Base-by-base conservation (phyloP, 2,113 vertebrate genomes). In the Apteryx owenii region DNA sequence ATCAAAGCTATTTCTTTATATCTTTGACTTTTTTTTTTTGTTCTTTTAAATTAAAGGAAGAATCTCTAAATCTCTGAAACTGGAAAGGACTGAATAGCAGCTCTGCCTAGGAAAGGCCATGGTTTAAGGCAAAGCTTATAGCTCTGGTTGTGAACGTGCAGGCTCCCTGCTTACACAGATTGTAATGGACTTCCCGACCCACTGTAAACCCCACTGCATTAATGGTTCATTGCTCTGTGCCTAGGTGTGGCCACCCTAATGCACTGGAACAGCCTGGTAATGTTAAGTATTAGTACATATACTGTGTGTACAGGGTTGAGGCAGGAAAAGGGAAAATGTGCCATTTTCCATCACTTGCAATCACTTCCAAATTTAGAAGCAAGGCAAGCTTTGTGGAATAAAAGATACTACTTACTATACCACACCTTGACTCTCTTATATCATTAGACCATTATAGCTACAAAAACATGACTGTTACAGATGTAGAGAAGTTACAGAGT, bases 321-420 rank as follows among this genome's bases (percentile, higher is more conserved):
- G 71, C 38, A 82, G 92, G 92, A 78, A 86, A 81, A 89, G 78
- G 81, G 85, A 96, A 95, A 94, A 87, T 83, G 42, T 86, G 62
- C 46, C 46, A 71, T 85, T 96, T 95, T 85, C 81, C 71, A 53
- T 21, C 18, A 8, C 72, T 42, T 44, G 80, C 80, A 79, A 87
- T 81, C 81, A 54, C 51, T 81, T 62, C 85, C 88, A 73, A 87
- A 95, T 96, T 85, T 89, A 98, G 89, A 94, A 85, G 81, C 79
- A 54, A 69, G 66, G n/a, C 18, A 71, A 80, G 64, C 40, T 25
- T n/a, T 62, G 6, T 42, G 85, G 88, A 91, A 93, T 93, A 42
- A 96, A 85, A 66, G 19, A 14, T 82, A 38, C 31, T 81, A 5
- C 64, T 40, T 90, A 69, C 71, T 70, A 83, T n/a, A 69, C 58